Base-by-base conservation (phyloP, 2,888 invertebrate species). In the Epistrophe grossulariae region DNA sequence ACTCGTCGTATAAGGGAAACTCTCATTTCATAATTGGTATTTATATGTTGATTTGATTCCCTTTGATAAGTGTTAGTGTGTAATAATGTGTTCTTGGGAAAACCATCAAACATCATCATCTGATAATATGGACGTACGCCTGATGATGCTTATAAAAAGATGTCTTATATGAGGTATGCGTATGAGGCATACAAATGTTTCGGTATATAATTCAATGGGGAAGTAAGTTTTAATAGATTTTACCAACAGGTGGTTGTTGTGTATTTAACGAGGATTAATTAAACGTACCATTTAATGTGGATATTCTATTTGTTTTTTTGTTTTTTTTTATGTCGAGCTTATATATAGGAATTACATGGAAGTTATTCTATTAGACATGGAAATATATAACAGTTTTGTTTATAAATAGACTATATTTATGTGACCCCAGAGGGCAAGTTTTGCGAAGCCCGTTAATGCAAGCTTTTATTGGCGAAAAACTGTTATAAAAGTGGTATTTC, bases 11-110 rank as follows among this genome's bases (percentile, higher is more conserved):
- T n/a, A n/a, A n/a, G n/a, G n/a, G n/a, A n/a, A n/a, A 57, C 70
- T 52, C 77, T 84, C 57, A 84, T 84, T 84, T 84, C 81, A 80
- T 84, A 84, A 84, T 84, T 81, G 84, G 76, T 59, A 84, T 84
- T 72, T 70, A 80, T 80, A 62, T 38, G 70, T 48, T 74, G 68
- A 74, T 71, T 72, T 72, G 57, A 78, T 72, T 78, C 59, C 50
- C 50, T 78, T 52, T 19, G 57, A 79, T 70, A 79, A 70, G 74
- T 64, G 45, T 24, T 13, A 40, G 40, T 79, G 68, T 70, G 79
- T 76, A 66, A 59, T 79, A 76, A 71, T 66, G 64, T 71, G 79
- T 52, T 35, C 77, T 59, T 35, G 59, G 72, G 35, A 77, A 68
- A 55, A 66, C 72, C 80, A 76, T 80, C 60, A 71, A 80, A 68